Conservation (phyloP, 2,113 vertebrate species). For the Pseudonaja textilis region DNA sequence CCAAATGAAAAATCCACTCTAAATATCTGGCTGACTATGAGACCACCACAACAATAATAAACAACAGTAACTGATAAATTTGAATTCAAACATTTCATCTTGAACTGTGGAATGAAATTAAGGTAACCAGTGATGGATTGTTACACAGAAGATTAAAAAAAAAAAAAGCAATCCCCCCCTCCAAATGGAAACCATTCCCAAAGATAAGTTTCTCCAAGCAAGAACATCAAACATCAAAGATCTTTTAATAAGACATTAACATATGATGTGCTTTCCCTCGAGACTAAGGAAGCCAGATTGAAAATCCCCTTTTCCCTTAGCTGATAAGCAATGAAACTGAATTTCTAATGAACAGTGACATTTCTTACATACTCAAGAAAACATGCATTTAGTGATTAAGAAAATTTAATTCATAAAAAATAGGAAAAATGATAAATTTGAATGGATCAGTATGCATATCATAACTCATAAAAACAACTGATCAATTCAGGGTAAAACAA, state of each 20-base stretch:
- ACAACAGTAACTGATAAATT: not conserved
- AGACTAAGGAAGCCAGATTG: constrained; percentile 39
- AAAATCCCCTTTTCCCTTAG: constrained; percentile 38
- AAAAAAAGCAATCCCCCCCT: not conserved
- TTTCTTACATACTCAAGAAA: constrained; percentile 34
- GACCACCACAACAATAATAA: not conserved
- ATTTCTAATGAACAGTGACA: constrained; percentile 34
- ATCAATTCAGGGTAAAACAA: not conserved
- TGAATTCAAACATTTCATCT: not conserved
- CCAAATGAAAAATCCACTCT: not conserved
- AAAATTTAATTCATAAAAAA: not conserved
- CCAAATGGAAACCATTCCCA: constrained; percentile 12
- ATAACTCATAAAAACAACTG: constrained; percentile 2
- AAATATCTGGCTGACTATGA: not conserved
- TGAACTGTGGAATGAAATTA: not conserved
- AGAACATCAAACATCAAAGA: constrained; percentile 50
- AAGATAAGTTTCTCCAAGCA: constrained; percentile 34
- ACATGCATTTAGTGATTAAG: constrained; percentile 34
- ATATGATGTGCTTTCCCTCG: constrained; percentile 21
- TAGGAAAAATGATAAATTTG: not conserved
- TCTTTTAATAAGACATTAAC: constrained; percentile 45
- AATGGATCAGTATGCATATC: not conserved
- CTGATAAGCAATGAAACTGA: constrained; percentile 39
- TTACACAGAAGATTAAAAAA: not conserved
- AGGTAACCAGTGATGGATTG: constrained; percentile 24